phyloP scores from a whole-genome alignment of 2,888 invertebrate genomes.

The Pyrgus malvae region DNA sequence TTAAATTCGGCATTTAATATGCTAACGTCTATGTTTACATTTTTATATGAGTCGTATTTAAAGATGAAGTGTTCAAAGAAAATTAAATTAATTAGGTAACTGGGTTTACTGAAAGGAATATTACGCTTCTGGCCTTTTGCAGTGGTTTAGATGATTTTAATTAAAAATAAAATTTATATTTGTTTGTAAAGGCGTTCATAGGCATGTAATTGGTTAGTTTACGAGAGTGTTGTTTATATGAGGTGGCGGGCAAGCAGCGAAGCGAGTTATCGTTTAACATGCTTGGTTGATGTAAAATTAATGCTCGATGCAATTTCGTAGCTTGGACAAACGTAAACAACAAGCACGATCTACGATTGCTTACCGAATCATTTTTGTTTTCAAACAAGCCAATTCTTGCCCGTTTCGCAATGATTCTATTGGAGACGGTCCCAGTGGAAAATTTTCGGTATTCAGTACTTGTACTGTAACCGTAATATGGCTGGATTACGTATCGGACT shows the following conservation, averaged over 20 bases:
- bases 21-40: too few relatives aligned
- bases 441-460: neutral
- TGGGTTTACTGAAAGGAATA: neutral
- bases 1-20: too few relatives aligned
- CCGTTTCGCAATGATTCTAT: neutral
- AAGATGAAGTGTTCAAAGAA: too few relatives aligned
- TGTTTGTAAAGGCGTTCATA: slow-evolving; percentile 47
- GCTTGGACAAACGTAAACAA: slow-evolving; percentile 12
- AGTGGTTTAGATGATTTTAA: slow-evolving; percentile 13
- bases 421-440: neutral
- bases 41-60: too few relatives aligned
- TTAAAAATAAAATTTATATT: slow-evolving; percentile 16
- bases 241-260: slow-evolving; percentile 23
- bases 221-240: slow-evolving; percentile 63
- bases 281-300: slow-evolving; percentile 18
- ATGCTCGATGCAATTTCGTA: slow-evolving; percentile 17
- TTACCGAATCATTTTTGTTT: slow-evolving; percentile 12
- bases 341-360: slow-evolving; percentile 3
- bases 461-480: slow-evolving; percentile 1
- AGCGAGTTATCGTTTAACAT: slow-evolving; percentile 17
- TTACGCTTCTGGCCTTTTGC: neutral
- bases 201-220: slow-evolving; percentile 75
- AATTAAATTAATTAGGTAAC: neutral
- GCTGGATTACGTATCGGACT: slow-evolving; percentile 10
- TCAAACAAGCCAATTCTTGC: slow-evolving; percentile 1